Base-by-base conservation (phyloP, 2,888 invertebrate genomes). In the Eupithecia tripunctaria region DNA sequence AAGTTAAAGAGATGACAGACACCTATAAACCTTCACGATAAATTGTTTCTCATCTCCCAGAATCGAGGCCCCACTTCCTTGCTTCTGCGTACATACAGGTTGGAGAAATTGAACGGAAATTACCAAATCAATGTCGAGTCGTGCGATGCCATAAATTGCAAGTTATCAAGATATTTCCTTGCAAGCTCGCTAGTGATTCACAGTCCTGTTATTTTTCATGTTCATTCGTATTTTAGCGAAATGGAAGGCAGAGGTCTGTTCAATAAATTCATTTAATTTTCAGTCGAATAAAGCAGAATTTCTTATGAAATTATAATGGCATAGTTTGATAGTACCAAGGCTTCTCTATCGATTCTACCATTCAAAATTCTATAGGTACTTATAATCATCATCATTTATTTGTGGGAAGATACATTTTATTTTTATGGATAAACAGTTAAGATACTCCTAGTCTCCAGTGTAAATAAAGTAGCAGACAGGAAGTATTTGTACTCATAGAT, bases 91-190 rank as follows among this genome's bases (percentile, higher is more conserved):
- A 47, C 8, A 51, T n/a, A 51, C 36, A n/a, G 32, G n/a, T 36
- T n/a, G 12, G 73, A 73, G 73, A 74, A 76, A 75, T 78, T 71
- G 75, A 29, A n/a, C 76, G 76, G 78, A 78, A 72, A 78, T 78
- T 76, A 76, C 32, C 74, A 72, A 76, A 76, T 78, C 73, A 69
- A 67, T 70, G 68, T 15, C 70, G 64, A 65, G 67, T 67, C 73
- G 66, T 69, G 69, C 67, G 60, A 41, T 29, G 15, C 32, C 32
- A 21, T 67, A 62, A 70, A 32, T 66, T 47, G 64, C 32, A 71
- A 43, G 25, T 62, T 68, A 56, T 67, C 27, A 38, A 67, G 62
- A 71, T 18, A 56, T 14, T 64, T 47, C 47, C 51, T 32, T 59
- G 27, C 59, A 51, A 10, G 21, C 21, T 51, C 21, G n/a, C 47